Evolutionary conservation across 2,797 vertebrate species (phyloP).

Genomic region (Sebastes miniatus): DNA sequence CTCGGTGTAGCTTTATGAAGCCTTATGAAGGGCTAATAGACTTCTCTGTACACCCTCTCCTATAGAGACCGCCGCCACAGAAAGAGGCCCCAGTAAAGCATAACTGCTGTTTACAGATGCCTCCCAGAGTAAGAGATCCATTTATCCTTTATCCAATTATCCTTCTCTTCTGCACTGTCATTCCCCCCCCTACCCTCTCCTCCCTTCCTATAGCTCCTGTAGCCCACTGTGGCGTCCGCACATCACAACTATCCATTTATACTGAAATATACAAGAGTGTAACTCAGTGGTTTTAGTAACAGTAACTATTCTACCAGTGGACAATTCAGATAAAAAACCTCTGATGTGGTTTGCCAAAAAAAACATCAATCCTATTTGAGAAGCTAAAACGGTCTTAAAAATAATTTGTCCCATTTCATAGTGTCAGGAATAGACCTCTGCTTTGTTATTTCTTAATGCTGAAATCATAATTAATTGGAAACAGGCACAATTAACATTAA

Average conservation of each 20-base stretch:
- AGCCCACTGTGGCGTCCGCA: conserved; percentile 15
- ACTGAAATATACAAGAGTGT: not conserved
- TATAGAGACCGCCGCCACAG: conserved; percentile 83
- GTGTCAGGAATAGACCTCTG: not conserved
- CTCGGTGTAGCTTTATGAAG: conserved; percentile 31
- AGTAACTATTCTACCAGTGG: not conserved
- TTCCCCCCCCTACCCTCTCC: conserved; percentile 52
- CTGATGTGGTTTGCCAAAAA: not conserved
- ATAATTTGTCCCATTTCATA: not conserved
- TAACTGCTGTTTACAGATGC: conserved; percentile 86
- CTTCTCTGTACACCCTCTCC: conserved; percentile 84
- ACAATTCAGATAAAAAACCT: not conserved
- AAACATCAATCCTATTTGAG: not conserved
- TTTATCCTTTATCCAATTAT: conserved; percentile 77
- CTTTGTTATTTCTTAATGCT: not conserved
- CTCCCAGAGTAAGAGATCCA: conserved; percentile 84
- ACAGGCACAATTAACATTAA: not conserved
- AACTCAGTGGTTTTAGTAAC: not conserved
- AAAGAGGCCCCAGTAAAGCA: conserved; percentile 84
- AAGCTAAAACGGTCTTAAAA: not conserved
- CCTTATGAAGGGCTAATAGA: conserved; percentile 75
- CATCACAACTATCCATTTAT: conserved; percentile 26
- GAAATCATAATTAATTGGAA: no score
- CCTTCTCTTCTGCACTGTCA: conserved; percentile 78
- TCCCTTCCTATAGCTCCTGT: conserved; percentile 35